Evolutionary conservation across 2,888 invertebrate genomes (phyloP).

Genomic region (Andricus quercusramuli): DNA sequence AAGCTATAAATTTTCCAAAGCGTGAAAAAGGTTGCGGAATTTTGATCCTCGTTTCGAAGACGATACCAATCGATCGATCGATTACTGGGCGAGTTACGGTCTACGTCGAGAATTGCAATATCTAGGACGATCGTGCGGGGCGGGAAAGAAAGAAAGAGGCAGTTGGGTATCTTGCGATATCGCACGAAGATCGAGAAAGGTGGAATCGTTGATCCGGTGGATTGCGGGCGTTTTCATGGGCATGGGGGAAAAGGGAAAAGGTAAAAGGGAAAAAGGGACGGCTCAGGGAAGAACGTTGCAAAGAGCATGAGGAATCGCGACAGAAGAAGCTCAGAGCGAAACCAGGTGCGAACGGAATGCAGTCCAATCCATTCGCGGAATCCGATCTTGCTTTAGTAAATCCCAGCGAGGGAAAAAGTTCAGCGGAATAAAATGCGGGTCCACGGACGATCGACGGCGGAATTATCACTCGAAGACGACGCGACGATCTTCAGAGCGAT

Average conservation of each 20-base stretch:
- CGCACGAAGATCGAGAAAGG: slow-evolving; percentile 52
- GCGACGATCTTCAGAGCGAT: slow-evolving; percentile 44
- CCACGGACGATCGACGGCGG: slow-evolving; percentile 60
- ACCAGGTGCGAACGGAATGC: slow-evolving; percentile 77
- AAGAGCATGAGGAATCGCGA: slow-evolving; percentile 43
- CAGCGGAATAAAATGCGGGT: slow-evolving; percentile 69
- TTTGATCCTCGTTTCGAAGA: slow-evolving; percentile 12
- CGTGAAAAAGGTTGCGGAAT: slow-evolving; percentile 30
- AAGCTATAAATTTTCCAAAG: neutral
- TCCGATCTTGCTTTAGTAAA: slow-evolving; percentile 74
- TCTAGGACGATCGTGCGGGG: slow-evolving; percentile 43
- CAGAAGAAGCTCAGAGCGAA: slow-evolving; percentile 61
- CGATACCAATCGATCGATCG: slow-evolving; percentile 44
- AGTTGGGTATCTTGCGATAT: slow-evolving; percentile 55
- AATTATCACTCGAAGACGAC: slow-evolving; percentile 58
- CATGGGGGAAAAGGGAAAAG: too few species aligned
- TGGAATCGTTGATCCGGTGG: slow-evolving; percentile 42
- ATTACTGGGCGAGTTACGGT: slow-evolving; percentile 57
- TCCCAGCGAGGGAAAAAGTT: slow-evolving; percentile 71
- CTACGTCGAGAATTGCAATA: slow-evolving; percentile 55
- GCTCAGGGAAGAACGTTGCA: slow-evolving; percentile 3
- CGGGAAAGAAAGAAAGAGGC: slow-evolving; percentile 42
- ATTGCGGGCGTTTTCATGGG: slow-evolving; percentile 40
- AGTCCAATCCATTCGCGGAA: slow-evolving; percentile 77
- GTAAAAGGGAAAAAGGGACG: slow-evolving; percentile 2